phyloP scores from a whole-genome alignment of 2,888 invertebrate species.

The Brachylomia viminalis region DNA sequence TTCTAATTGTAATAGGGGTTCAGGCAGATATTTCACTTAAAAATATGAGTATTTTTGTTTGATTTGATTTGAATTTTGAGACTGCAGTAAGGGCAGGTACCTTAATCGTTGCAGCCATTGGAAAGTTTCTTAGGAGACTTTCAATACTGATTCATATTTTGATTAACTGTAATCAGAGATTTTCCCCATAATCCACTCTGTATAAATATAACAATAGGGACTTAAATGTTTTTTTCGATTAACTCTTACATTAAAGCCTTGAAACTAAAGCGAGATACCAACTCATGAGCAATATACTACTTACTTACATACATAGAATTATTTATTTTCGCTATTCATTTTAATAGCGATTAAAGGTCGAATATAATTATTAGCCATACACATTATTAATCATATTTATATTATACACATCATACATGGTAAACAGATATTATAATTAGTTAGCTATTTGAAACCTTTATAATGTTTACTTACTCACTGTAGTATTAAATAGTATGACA shows the following conservation, averaged over 20 bases:
- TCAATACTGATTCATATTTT: neutral
- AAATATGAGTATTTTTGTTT: too few relatives aligned
- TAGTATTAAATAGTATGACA: neutral
- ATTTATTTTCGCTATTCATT: neutral
- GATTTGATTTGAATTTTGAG: too few relatives aligned
- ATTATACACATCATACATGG: neutral
- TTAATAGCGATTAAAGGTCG: conserved; percentile 8
- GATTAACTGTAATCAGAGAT: neutral
- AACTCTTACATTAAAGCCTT: neutral
- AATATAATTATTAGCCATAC: conserved; percentile 7
- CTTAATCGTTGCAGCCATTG: neutral
- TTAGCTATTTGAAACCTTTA: neutral
- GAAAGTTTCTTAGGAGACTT: too few relatives aligned
- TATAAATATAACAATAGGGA: neutral
- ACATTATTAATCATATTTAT: neutral
- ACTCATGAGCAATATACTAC: conserved; percentile 8
- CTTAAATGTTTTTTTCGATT: neutral
- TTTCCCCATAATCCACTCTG: neutral
- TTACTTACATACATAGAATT: neutral
- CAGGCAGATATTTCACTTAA: neutral
- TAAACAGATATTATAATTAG: neutral
- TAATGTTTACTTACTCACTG: neutral
- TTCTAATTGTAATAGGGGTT: neutral
- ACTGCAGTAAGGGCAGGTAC: neutral
- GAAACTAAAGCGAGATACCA: neutral